Evolutionary conservation across 2,797 vertebrate species (phyloP).

Genomic region (Rhinogobio ventralis): DNA sequence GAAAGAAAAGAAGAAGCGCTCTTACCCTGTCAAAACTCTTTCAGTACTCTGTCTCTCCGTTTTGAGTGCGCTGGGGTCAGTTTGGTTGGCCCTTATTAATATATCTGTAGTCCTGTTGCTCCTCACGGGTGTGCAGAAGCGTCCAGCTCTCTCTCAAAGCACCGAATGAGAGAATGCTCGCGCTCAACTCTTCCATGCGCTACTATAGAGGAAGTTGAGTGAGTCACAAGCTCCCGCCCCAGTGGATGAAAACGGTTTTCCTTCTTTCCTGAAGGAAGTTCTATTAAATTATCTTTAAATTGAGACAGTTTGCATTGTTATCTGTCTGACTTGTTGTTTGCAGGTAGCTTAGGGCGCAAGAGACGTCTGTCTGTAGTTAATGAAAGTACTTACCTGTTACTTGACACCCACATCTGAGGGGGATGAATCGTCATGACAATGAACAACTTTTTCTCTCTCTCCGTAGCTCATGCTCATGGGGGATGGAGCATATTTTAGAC

Average conservation of each 20-base stretch:
- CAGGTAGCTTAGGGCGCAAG: background rate
- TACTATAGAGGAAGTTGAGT: constrained; percentile 79
- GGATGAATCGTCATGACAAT: background rate
- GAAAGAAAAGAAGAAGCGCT: constrained; percentile 23
- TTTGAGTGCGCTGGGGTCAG: constrained; percentile 56
- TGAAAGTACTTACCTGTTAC: constrained; percentile 11
- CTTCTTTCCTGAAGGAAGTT: constrained; percentile 54
- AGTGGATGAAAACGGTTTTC: constrained; percentile 58
- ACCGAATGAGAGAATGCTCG: constrained; percentile 65
- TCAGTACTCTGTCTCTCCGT: constrained; percentile 41
- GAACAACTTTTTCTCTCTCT: background rate
- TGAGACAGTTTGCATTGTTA: background rate
- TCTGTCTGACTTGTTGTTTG: background rate
- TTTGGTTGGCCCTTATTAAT: background rate
- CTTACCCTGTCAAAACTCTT: constrained; percentile 68
- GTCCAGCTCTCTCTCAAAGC: constrained; percentile 54
- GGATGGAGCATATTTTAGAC: background rate
- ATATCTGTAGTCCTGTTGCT: constrained; percentile 57
- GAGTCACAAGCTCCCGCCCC: constrained; percentile 82
- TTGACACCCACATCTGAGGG: background rate
- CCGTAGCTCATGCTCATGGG: background rate
- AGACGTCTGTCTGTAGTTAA: background rate
- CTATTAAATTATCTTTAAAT: constrained; percentile 20
- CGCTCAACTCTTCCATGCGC: constrained; percentile 72
- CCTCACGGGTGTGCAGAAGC: background rate